Evolutionary conservation across 2,113 vertebrate genomes (phyloP).

Genomic region (Nanorana parkeri): DNA sequence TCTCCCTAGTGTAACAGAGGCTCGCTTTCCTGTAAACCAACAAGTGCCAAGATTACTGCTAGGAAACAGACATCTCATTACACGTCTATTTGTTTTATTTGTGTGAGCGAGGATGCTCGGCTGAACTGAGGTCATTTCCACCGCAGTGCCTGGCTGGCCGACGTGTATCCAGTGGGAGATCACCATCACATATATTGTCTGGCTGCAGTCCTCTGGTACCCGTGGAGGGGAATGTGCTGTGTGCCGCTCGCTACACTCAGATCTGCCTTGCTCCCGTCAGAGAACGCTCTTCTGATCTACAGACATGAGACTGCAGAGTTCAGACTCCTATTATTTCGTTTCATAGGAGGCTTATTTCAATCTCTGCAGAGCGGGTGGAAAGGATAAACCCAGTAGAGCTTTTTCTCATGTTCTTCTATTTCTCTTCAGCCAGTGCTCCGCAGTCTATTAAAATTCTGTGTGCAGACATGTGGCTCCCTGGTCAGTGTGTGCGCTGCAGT

Average conservation of each 20-base stretch:
- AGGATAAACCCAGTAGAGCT: neutral
- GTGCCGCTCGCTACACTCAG: too few species aligned
- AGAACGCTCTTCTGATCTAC: neutral
- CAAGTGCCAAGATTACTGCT: conserved; percentile 41
- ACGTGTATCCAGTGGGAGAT: neutral
- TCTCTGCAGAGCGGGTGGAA: neutral
- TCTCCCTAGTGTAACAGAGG: conserved; percentile 12
- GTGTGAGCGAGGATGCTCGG: conserved; percentile 13
- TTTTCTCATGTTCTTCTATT: conserved; percentile 6
- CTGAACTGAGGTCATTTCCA: conserved; percentile 43
- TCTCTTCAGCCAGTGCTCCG: neutral
- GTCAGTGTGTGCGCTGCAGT: neutral
- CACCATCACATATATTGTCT: conserved; percentile 9
- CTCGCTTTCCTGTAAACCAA: conserved; percentile 22
- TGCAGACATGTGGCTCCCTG: neutral
- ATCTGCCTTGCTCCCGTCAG: neutral
- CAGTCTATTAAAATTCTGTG: conserved; percentile 23
- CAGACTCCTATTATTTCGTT: neutral
- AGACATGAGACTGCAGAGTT: neutral
- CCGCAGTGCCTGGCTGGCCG: conserved; percentile 2
- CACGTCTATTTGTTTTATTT: conserved; percentile 44
- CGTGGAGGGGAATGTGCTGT: too few species aligned
- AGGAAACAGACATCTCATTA: conserved; percentile 36
- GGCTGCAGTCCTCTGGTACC: neutral
- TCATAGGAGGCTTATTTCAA: conserved; percentile 19